Conservation (phyloP, 2,113 vertebrate species). For the Meriones unguiculatus region DNA sequence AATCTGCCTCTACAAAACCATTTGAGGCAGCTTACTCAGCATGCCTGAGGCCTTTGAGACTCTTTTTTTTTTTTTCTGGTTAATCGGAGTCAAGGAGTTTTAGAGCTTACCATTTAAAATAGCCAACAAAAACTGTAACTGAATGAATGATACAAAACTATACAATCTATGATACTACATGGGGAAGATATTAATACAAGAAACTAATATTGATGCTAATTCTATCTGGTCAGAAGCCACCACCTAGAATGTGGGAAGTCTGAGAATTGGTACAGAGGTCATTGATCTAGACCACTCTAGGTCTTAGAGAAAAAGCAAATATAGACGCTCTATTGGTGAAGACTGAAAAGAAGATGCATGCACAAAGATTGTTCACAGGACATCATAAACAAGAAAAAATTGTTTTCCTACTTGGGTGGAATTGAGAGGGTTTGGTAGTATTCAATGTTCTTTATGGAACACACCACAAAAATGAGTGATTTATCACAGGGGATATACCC, state of each 20-base stretch:
- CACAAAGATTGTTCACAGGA: not conserved
- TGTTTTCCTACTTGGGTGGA: not conserved
- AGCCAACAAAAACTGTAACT: slow-evolving; percentile 6
- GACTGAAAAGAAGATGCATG: not conserved
- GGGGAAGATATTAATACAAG: not conserved
- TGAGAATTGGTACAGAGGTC: not conserved
- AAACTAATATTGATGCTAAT: not conserved
- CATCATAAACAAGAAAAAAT: not conserved
- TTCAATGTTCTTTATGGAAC: not conserved
- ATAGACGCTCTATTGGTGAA: not conserved
- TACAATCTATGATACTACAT: not conserved
- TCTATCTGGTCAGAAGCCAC: not conserved
- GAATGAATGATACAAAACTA: not conserved
- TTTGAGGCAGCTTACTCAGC: not conserved
- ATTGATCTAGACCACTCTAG: not conserved
- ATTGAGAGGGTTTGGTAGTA: not conserved
- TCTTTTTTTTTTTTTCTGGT: not conserved
- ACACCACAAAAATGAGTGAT: not conserved
- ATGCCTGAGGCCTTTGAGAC: not conserved
- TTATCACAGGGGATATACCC: not conserved
- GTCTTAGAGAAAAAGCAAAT: not conserved
- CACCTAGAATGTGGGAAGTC: not conserved
- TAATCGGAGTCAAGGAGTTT: not conserved
- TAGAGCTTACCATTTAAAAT: not conserved
- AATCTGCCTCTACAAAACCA: not conserved